phyloP scores from a whole-genome alignment of 1,140 invertebrate species.

The Pseudomyrmex sp. region DNA sequence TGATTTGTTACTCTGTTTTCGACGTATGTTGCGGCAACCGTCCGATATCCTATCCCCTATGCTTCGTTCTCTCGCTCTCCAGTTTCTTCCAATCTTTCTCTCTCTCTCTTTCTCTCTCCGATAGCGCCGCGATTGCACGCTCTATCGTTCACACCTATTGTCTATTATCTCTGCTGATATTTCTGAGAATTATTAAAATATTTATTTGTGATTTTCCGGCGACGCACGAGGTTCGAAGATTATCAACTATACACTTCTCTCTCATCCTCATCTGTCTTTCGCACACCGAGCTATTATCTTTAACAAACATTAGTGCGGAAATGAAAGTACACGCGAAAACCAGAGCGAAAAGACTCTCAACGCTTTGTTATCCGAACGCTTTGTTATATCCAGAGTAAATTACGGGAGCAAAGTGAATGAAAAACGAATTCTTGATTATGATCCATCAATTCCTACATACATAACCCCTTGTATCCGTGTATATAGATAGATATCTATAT shows the following conservation, averaged over 20 bases:
- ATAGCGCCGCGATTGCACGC: conserved; percentile 17
- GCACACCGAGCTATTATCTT: too few relatives aligned
- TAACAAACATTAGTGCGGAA: too few relatives aligned
- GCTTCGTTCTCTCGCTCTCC: neutral
- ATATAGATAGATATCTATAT: neutral
- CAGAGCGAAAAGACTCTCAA: too few relatives aligned
- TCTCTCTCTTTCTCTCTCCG: conserved; percentile 1
- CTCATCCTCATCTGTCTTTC: neutral
- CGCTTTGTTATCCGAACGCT: too few relatives aligned
- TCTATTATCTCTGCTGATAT: conserved; percentile 32
- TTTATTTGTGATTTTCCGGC: conserved; percentile 1
- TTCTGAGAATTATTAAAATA: neutral
- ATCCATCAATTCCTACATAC: neutral
- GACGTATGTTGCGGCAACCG: conserved; percentile 71
- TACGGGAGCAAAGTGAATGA: neutral
- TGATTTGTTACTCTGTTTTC: conserved; percentile 82
- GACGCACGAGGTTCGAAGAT: neutral
- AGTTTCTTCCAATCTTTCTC: neutral
- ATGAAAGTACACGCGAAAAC: too few relatives aligned
- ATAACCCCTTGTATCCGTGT: too few relatives aligned
- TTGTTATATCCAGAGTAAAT: neutral
- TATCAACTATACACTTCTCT: neutral
- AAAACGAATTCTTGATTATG: conserved; percentile 24
- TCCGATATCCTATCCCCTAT: conserved; percentile 30
- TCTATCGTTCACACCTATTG: conserved; percentile 36